Percentiles rank a stretch among this genome's conserved stretches.
Conservation (phyloP, 2,888 invertebrate species). For the Didymodactylos carnosus region DNA sequence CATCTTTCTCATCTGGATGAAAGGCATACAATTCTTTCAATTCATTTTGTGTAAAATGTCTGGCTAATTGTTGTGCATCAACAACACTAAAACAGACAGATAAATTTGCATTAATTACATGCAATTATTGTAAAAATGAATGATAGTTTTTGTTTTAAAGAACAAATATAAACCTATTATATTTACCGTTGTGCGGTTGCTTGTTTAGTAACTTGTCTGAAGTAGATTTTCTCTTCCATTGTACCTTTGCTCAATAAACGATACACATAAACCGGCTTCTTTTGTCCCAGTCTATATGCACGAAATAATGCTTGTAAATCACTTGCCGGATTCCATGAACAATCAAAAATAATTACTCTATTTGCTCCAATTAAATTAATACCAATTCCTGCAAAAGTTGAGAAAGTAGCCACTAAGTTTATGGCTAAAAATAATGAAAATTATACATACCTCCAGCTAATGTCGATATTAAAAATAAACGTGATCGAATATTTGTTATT, state of each 20-base stretch:
- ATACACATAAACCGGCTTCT: conserved; percentile 87
- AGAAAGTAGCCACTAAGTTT: too few species aligned
- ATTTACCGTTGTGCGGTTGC: conserved; percentile 55
- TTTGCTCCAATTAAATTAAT: conserved; percentile 92
- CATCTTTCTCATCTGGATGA: conserved; percentile 46
- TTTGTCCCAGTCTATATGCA: conserved; percentile 88
- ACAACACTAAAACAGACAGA: conserved; percentile 44
- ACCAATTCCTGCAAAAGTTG: too few species aligned
- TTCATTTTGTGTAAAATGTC: conserved; percentile 87
- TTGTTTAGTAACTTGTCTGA: conserved; percentile 82
- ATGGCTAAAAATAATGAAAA: too few species aligned
- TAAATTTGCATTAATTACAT: too few species aligned
- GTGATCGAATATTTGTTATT: conserved; percentile 22
- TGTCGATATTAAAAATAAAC: conserved; percentile 83
- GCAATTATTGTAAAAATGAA: too few species aligned
- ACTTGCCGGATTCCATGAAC: conserved; percentile 86
- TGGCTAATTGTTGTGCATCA: conserved; percentile 88
- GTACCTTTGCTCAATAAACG: conserved; percentile 76
- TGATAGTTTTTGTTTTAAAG: background rate
- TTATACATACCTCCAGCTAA: conserved; percentile 80
- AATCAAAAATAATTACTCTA: conserved; percentile 90
- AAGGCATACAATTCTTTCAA: conserved; percentile 72
- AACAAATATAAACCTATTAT: too few species aligned
- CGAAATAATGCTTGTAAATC: conserved; percentile 95
- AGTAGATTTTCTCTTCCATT: conserved; percentile 95